Evolutionary conservation across 2,797 vertebrate genomes (phyloP), one percentile per base, ranked within the genome.

Genomic region (Pachyuromys duprasi): DNA sequence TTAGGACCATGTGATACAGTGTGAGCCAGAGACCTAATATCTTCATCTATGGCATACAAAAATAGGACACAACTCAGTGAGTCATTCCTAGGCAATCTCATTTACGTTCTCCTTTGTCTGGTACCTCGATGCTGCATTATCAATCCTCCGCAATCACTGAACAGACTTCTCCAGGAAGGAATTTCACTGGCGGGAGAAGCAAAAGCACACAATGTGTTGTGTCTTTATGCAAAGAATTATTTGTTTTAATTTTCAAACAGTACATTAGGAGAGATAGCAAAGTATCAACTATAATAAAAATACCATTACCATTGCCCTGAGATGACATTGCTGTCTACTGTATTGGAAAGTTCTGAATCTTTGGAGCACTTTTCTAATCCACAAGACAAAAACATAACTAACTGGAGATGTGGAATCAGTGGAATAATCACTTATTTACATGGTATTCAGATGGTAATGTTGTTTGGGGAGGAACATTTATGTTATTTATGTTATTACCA

Each of bases 401-500:
- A 63, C 62, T 89, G n/a, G 45, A 91, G 45, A 84, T 62, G 74
- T 60, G 20, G 57, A 87, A 93, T 83, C 87, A 57, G n/a, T 70
- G 93, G 53, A 57, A 89, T 74, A 96, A 87, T 91, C 65, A 95
- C 79, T 90, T 96, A 24, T 84, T 84, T 67, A 67, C 31, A 24
- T 49, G 18, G 9, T 91, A 91, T 97, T 96, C 89, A 96, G 89
- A 96, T 96, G 94, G 26, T 93, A 95, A 96, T 93, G 11, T 55
- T 39, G 83, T 12, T 12, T 11, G 14, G 65, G n/a, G 86, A 95
- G 63, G 95, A 86, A 93, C 22, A 93, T 89, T 96, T 95, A 92
- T 81, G 86, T 91, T 62, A 91, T 24, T 95, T 81, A n/a, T 79
- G 2, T 9, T 67, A 93, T 95, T 97, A 91, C 3, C 63, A 93